Evolutionary conservation across 1,140 invertebrate species (phyloP).

Genomic region (Drosophila setifemur): DNA sequence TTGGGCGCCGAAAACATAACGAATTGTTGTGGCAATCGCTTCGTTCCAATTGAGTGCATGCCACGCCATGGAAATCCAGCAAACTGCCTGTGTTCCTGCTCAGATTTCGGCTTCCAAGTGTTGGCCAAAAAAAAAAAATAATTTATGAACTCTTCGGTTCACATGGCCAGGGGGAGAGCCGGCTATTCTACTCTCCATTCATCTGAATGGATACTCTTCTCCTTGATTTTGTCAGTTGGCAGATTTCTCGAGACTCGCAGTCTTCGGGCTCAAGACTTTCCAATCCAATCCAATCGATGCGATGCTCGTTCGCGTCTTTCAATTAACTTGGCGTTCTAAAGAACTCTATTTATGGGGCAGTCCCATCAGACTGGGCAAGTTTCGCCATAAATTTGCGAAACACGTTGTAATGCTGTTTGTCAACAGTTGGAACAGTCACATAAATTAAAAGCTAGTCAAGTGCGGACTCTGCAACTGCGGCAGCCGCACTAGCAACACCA

Average conservation of each 20-base stretch:
- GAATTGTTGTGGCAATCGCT: conserved; percentile 80
- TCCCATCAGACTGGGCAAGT: conserved; percentile 61
- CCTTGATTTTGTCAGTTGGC: neutral
- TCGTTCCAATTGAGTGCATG: conserved; percentile 78
- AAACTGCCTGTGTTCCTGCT: conserved; percentile 8
- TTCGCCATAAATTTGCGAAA: conserved; percentile 73
- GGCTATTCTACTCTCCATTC: neutral
- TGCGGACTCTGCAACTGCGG: conserved; percentile 57
- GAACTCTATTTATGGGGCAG: conserved; percentile 69
- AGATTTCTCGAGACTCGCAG: neutral
- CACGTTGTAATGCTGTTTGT: conserved; percentile 79
- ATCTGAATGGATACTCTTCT: neutral
- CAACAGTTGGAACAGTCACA: conserved; percentile 77
- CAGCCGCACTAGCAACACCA: conserved; percentile 18
- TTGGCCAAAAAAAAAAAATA: conserved; percentile 27
- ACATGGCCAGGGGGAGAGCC: neutral
- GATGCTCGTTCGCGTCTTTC: conserved; percentile 11
- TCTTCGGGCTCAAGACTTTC: conserved; percentile 9
- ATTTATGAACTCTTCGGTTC: conserved; percentile 30
- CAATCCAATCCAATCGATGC: no score
- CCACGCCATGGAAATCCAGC: conserved; percentile 62
- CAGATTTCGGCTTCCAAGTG: conserved; percentile 34
- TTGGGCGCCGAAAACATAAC: conserved; percentile 76
- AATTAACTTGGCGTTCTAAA: conserved; percentile 44
- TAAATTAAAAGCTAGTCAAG: conserved; percentile 79